Percentiles rank a stretch among this genome's conserved stretches.
Evolutionary conservation across 2,888 invertebrate species (phyloP).

Genomic region (Xestia rhomboidea): DNA sequence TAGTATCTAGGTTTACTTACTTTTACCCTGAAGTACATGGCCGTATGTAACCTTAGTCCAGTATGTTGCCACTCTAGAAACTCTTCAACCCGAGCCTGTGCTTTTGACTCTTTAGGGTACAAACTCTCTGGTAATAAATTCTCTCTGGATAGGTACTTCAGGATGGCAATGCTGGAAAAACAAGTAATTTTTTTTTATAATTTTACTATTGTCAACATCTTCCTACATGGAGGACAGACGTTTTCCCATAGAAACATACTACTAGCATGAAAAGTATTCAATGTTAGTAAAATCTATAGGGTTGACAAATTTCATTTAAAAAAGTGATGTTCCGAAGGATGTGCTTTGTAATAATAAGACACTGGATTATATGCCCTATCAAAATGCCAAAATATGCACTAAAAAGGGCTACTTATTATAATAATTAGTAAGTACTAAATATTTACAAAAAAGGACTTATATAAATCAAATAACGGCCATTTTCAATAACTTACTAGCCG

Average conservation of each 20-base stretch:
- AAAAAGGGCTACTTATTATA: no score
- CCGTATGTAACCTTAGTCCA: conserved; percentile 91
- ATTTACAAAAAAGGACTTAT: no score
- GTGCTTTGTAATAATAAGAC: no score
- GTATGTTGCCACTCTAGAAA: conserved; percentile 95
- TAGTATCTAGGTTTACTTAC: conserved; percentile 80
- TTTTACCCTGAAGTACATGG: conserved; percentile 92
- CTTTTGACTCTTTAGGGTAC: conserved; percentile 92
- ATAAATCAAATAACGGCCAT: no score
- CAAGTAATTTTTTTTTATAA: neutral
- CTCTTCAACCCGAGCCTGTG: conserved; percentile 93
- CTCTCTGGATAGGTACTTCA: conserved; percentile 92
- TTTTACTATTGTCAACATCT: neutral
- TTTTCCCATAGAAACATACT: neutral
- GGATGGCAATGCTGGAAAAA: conserved; percentile 92
- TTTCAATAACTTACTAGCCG: no score
- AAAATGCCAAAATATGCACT: no score
- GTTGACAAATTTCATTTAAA: no score
- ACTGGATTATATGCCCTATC: no score
- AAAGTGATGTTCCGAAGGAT: no score
- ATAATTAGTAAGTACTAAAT: no score
- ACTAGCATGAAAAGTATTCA: no score
- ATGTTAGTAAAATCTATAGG: no score
- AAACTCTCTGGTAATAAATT: conserved; percentile 90
- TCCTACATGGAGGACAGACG: neutral